A percentile compares a stretch with the other conserved stretches of the same genome.
Conservation (phyloP, 2,797 vertebrate genomes). For the Melanitta fusca region DNA sequence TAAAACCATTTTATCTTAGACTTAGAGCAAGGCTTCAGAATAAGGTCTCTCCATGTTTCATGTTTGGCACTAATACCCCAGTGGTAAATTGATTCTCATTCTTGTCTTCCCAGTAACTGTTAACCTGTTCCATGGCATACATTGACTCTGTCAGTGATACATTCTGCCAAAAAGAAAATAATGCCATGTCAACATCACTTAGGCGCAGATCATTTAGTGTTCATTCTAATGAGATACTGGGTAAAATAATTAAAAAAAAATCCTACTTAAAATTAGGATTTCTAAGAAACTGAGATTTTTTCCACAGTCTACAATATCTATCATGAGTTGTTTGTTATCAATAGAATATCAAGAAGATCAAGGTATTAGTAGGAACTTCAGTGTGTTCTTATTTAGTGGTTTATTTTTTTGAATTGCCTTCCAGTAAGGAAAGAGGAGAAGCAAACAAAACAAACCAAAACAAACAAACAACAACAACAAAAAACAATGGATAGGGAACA, state of each 20-base stretch:
- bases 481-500: not conserved
- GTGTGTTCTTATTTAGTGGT: not conserved
- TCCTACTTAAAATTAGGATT: not conserved
- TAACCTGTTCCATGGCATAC: not conserved
- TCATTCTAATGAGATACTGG: not conserved
- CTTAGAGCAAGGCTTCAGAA: not conserved
- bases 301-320: not conserved
- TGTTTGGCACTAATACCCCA: not conserved
- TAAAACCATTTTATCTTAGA: not conserved
- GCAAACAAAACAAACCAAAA: not conserved
- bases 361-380: not conserved
- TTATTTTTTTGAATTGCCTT: not conserved
- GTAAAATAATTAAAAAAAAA: not conserved
- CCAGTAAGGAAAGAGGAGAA: not conserved
- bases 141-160: not conserved
- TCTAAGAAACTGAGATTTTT: not conserved
- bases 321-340: rapidly evolving
- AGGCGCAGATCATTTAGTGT: not conserved
- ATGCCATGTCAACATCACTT: not conserved
- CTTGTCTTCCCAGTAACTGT: not conserved
- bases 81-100: not conserved
- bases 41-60: not conserved
- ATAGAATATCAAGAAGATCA: not conserved
- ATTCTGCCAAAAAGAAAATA: not conserved
- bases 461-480: too few species aligned